Base-by-base conservation (phyloP, 2,797 vertebrate genomes). In the Dendrocincla fuliginosa region DNA sequence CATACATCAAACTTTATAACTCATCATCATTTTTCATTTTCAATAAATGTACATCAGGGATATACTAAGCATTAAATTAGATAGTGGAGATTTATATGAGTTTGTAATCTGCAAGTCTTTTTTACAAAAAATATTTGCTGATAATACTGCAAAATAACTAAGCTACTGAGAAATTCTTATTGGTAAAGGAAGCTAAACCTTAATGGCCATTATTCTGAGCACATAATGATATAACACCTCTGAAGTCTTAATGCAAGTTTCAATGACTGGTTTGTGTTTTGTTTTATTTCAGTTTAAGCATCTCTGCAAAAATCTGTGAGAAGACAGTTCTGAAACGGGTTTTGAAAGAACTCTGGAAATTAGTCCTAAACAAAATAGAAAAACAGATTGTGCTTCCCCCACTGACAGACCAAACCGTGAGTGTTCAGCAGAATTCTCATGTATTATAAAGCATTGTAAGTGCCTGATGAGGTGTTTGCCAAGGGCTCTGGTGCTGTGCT, bases 261-360 rank as follows among this genome's bases (percentile, higher is more conserved):
- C 89, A 16, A 32, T 95, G 68, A n/a, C 75, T 32, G 47, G 6
- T 76, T n/a, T 87, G 6, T 94, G 41, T 32, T 92, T 83, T 74
- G 15, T 84, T 95, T 96, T 92, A 16, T 97, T 98, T 56, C 98
- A 99, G 99, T 92, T 98, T 99, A 98, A 99, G 99, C 71, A 96
- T 99, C 74, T 99, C 99, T 73, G 99, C 99, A 41, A 99, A 99
- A 98, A 99, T 99, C 95, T 99, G 99, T 94, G 99, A 99, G 98
- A 99, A 99, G 98, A 99, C 99, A 1, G 99, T 99, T 44, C 97
- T 99, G 91, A 99, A 99, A 94, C 98, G 99, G 57, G 98, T 99
- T 92, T 97, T 99, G 95, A 99, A 99, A 96, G 99, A 99, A 95
- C 98, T 99, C 4, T 99, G 99, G 99, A 99, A 99, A 94, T 98